Percentiles rank a stretch among this genome's conserved stretches.
phyloP scores from a whole-genome alignment of 2,113 vertebrate genomes.

The Melanotaenia duboulayi region DNA sequence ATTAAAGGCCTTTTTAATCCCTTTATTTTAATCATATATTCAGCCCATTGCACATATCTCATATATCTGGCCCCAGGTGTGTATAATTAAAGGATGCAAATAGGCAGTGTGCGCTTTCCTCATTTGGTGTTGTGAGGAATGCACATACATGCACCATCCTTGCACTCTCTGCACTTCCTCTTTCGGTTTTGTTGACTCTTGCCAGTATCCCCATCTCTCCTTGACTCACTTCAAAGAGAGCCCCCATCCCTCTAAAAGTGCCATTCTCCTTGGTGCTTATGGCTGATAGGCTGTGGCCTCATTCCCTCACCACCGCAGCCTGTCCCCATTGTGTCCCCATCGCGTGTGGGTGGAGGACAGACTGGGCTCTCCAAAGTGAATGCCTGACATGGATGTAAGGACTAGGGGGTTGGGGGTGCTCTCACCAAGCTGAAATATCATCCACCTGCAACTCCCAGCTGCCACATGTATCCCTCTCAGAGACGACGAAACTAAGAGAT shows the following conservation, averaged over 20 bases:
- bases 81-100: constrained; percentile 67
- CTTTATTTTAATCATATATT: constrained; percentile 53
- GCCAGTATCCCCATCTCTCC: constrained; percentile 64
- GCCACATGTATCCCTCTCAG: constrained; percentile 65
- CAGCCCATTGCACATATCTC: constrained; percentile 31
- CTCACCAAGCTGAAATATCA: constrained; percentile 62
- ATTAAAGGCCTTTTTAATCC: constrained; percentile 65
- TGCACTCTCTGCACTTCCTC: constrained; percentile 48
- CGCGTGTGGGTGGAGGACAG: constrained; percentile 80
- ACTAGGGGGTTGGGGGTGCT: constrained; percentile 44
- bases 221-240: constrained; percentile 75
- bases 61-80: constrained; percentile 54
- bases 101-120: constrained; percentile 45
- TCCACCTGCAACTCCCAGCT: constrained; percentile 75
- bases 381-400: constrained; percentile 79
- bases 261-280: constrained; percentile 82
- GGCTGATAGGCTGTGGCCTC: constrained; percentile 79
- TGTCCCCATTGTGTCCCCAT: constrained; percentile 82
- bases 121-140: constrained; percentile 40
- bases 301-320: constrained; percentile 77
- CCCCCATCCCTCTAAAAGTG: constrained; percentile 66
- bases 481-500: constrained; percentile 1
- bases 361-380: constrained; percentile 73
- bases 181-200: constrained; percentile 57
- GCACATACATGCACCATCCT: constrained; percentile 49